Percentiles rank a stretch among this genome's conserved stretches.
Evolutionary conservation across 2,888 invertebrate genomes (phyloP).

Genomic region (Eupithecia tripunctaria): DNA sequence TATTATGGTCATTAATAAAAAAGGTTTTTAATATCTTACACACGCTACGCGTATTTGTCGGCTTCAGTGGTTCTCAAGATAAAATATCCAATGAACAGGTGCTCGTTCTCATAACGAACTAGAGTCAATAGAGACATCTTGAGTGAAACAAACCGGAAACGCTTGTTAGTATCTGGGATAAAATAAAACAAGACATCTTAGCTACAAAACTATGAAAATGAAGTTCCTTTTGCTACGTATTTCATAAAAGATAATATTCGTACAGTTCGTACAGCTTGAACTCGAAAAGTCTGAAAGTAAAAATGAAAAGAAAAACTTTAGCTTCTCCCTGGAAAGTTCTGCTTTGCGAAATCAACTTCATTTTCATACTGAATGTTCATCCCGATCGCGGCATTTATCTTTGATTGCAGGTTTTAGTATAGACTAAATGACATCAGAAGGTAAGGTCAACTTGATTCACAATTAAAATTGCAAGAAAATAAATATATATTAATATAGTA

Average conservation of each 20-base stretch:
- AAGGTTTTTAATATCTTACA: not conserved
- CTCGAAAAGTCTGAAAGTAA: conserved; percentile 2
- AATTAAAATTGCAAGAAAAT: no score
- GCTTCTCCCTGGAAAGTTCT: conserved; percentile 7
- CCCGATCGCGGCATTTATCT: conserved; percentile 18
- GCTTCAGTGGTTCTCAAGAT: conserved; percentile 6
- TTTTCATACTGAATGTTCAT: conserved; percentile 20
- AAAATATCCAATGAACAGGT: not conserved
- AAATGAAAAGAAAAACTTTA: conserved; percentile 16
- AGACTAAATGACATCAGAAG: not conserved
- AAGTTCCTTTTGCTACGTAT: not conserved
- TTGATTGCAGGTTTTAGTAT: conserved; percentile 23
- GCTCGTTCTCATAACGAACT: conserved; percentile 41
- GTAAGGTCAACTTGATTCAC: not conserved
- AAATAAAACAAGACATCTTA: conserved; percentile 15
- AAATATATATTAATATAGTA: no score
- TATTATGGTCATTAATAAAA: not conserved
- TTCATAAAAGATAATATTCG: not conserved
- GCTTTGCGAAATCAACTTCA: conserved; percentile 12
- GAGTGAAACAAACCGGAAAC: conserved; percentile 48
- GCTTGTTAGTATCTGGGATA: conserved; percentile 44
- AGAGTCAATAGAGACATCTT: conserved; percentile 32
- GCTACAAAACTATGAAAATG: conserved; percentile 8
- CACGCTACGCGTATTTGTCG: not conserved
- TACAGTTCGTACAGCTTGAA: not conserved